Evolutionary conservation across 2,797 vertebrate genomes (phyloP).

Genomic region (Choloepus didactylus): DNA sequence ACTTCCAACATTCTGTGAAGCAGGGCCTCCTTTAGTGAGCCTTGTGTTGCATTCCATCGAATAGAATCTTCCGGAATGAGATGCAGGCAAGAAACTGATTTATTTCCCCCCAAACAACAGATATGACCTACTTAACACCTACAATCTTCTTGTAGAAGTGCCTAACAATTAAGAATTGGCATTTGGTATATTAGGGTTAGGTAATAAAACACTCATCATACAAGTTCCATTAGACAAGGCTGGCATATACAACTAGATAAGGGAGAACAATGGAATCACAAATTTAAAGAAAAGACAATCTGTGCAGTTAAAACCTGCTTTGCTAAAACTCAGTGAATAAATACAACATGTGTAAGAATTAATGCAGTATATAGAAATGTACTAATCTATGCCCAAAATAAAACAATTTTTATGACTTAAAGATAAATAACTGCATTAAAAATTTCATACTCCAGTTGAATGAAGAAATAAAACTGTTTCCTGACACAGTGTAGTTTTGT

Average conservation of each 20-base stretch:
- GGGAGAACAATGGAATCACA: conserved; percentile 34
- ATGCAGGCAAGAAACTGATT: conserved; percentile 36
- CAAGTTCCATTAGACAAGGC: conserved; percentile 38
- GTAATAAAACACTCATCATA: conserved; percentile 22
- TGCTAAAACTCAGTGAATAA: conserved; percentile 60
- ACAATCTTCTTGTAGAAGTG: conserved; percentile 37
- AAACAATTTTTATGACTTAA: conserved; percentile 39
- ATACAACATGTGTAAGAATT: conserved; percentile 32
- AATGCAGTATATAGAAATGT: conserved; percentile 57
- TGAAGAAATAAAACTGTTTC: conserved; percentile 42
- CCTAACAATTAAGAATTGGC: conserved; percentile 9
- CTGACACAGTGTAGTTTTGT: conserved; percentile 26
- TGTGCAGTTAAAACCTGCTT: conserved; percentile 23
- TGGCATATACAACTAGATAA: not conserved
- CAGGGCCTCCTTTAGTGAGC: conserved; percentile 18
- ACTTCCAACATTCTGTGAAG: conserved; percentile 53
- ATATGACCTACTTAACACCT: conserved; percentile 50
- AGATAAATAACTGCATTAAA: conserved; percentile 29
- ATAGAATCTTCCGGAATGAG: conserved; percentile 64
- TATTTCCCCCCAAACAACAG: conserved; percentile 40
- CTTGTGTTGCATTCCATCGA: conserved; percentile 19
- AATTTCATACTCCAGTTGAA: conserved; percentile 26
- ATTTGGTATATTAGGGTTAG: conserved; percentile 16
- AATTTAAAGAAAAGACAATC: conserved; percentile 40
- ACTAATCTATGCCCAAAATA: conserved; percentile 5